Conservation (phyloP, 2,113 vertebrate genomes). For the Myodes glareolus region DNA sequence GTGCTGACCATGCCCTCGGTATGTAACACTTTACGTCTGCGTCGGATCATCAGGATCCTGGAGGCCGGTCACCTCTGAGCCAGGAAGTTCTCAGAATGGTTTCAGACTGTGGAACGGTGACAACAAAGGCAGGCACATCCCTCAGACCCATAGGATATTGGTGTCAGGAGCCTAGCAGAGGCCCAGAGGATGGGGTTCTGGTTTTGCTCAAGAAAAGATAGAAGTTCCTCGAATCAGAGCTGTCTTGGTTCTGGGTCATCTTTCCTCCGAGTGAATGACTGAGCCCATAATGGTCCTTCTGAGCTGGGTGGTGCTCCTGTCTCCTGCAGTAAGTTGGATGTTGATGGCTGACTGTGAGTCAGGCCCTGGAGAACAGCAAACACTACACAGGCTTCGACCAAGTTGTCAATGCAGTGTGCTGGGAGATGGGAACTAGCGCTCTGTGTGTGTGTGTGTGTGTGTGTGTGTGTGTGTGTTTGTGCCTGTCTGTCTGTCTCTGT, state of each 20-base stretch:
- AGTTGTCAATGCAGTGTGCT: background rate
- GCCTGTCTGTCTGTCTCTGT: background rate
- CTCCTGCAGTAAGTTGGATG: background rate
- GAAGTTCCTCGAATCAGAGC: background rate
- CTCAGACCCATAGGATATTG: too few relatives aligned
- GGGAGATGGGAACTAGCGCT: background rate
- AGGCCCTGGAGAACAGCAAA: background rate
- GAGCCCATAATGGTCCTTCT: background rate
- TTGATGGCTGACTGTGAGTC: background rate
- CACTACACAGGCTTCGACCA: background rate
- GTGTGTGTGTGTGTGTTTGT: background rate
- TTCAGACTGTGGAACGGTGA: too few relatives aligned
- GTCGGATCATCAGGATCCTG: conserved; percentile 2
- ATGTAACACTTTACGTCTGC: conserved; percentile 51
- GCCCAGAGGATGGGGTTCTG: background rate
- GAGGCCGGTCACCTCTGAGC: background rate
- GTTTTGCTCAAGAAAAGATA: background rate
- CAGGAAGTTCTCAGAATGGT: background rate
- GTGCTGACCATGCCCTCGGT: conserved; percentile 60
- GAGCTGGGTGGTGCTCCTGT: background rate
- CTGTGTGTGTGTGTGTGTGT: background rate
- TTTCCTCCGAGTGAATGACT: background rate
- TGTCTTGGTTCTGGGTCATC: background rate
- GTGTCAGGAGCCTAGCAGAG: background rate
- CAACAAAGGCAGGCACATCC: background rate